A percentile compares a stretch with the other conserved stretches of the same genome.
Conservation (phyloP, 1,140 invertebrate genomes). For the Leptopilina boulardi region DNA sequence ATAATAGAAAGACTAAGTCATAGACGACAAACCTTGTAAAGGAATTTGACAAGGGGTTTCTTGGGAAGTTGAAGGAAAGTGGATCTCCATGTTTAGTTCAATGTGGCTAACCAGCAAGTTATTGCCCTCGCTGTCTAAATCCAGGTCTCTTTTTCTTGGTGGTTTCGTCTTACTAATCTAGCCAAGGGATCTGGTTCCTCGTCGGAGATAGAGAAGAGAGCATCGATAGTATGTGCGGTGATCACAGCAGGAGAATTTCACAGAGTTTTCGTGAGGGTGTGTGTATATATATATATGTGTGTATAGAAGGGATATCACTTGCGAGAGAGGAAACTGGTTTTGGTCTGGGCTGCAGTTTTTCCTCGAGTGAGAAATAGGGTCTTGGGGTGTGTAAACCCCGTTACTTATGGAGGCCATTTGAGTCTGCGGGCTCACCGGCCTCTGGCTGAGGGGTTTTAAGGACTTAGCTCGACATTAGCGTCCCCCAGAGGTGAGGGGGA, state of each 20-base stretch:
- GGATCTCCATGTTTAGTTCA: slow-evolving; percentile 17
- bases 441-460: slow-evolving; percentile 70
- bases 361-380: slow-evolving; percentile 69
- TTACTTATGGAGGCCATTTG: slow-evolving; percentile 75
- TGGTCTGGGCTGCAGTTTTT: slow-evolving; percentile 60
- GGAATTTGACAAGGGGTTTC: no score
- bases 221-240: not conserved
- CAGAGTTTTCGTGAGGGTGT: no score
- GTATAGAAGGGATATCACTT: slow-evolving; percentile 26
- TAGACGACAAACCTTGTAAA: not conserved
- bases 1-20: no score
- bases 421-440: slow-evolving; percentile 61
- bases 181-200: not conserved
- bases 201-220: not conserved
- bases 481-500: slow-evolving; percentile 52
- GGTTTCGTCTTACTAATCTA: slow-evolving; percentile 21
- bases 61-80: slow-evolving; percentile 8
- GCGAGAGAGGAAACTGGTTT: not conserved
- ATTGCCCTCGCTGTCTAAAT: slow-evolving; percentile 4
- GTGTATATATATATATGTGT: no score
- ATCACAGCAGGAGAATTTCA: not conserved
- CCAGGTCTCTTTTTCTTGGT: not conserved
- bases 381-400: slow-evolving; percentile 73
- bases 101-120: slow-evolving; percentile 20
- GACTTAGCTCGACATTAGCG: slow-evolving; percentile 74